These are phyloP conservation scores for Margaritifera margaritifera DNA, from an alignment of 2,888 invertebrate species.

Conservation along the genomic window DNA sequence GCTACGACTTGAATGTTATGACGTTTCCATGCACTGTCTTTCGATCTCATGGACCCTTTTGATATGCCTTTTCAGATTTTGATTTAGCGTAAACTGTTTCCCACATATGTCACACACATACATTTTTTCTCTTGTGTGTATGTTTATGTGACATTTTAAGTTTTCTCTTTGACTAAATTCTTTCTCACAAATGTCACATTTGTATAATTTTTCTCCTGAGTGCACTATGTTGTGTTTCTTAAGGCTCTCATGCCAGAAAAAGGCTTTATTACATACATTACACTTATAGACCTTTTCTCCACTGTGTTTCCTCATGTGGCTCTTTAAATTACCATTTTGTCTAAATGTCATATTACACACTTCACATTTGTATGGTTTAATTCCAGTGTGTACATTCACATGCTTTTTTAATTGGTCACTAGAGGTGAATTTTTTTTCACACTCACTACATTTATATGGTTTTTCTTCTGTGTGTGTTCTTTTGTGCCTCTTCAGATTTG, in stretches of 20 bases:
- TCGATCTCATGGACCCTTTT: too few relatives aligned
- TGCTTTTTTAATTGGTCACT: too few relatives aligned
- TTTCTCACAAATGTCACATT: slow-evolving; percentile 2
- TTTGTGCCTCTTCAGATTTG: too few relatives aligned
- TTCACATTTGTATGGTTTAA: slow-evolving; percentile 2
- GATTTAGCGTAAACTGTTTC: neutral
- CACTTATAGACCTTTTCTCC: neutral
- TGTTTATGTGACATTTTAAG: neutral
- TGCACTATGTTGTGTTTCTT: neutral
- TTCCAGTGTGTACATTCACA: too few relatives aligned
- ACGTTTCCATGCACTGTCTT: too few relatives aligned
- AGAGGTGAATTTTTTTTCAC: too few relatives aligned
- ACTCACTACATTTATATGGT: too few relatives aligned
- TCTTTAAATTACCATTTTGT: neutral
- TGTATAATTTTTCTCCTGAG: neutral
- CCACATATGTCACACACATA: neutral
- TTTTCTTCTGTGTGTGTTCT: too few relatives aligned
- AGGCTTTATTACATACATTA: neutral
- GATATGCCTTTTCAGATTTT: neutral
- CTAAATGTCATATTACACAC: slow-evolving; percentile 1
- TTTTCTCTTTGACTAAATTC: slow-evolving; percentile 5
- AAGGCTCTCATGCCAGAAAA: neutral
- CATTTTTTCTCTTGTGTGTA: slow-evolving; percentile 4
- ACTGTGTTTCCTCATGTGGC: neutral
- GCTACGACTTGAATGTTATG: too few relatives aligned